Evolutionary conservation across 2,797 vertebrate genomes (phyloP), one percentile per base, ranked within the genome.

Genomic region (Sebastes aleutianus): DNA sequence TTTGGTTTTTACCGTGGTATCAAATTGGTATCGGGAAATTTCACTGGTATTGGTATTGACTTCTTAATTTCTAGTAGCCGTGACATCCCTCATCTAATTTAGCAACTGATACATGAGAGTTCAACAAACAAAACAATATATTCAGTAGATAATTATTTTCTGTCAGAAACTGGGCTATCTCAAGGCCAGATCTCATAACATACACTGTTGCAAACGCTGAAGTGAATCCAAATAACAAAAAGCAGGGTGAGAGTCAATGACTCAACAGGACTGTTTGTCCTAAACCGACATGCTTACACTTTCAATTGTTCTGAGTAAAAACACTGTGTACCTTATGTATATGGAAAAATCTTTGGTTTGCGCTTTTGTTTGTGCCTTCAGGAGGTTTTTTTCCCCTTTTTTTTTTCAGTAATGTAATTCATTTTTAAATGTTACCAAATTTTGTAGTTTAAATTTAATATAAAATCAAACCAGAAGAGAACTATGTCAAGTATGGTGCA

Each of bases 301-400:
- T 85, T 66, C 75, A 79, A 66, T 84, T 87, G 83, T 87, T 90
- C 75, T 58, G 77, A 50, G n/a, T 11, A 4, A 79, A 83, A 83
- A 86, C 63, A 64, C 11, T 36, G 22, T 43, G 32, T 73, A 26
- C 43, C 13, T 62, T 16, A 68, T 43, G 34, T 74, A 61, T 32
- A 72, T 61, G 77, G 69, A 76, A 85, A 81, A 79, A 29, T 8
- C 32, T 73, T 69, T 68, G 53, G n/a, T 74, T 72, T 73, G 26
- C 13, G 43, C 53, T 56, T 70, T 72, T 11, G 50, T 69, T 53
- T 63, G 16, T 43, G 20, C 10, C 31, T 78, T 66, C 24, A 13
- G 29, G 8, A 27, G 47, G 14, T 64, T 6, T 22, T 50, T 22
- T 39, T 24, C 16, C 59, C 26, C 32, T 68, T 50, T 16, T 10